Conservation (phyloP, 2,113 vertebrate species). For the Pitta sordida region DNA sequence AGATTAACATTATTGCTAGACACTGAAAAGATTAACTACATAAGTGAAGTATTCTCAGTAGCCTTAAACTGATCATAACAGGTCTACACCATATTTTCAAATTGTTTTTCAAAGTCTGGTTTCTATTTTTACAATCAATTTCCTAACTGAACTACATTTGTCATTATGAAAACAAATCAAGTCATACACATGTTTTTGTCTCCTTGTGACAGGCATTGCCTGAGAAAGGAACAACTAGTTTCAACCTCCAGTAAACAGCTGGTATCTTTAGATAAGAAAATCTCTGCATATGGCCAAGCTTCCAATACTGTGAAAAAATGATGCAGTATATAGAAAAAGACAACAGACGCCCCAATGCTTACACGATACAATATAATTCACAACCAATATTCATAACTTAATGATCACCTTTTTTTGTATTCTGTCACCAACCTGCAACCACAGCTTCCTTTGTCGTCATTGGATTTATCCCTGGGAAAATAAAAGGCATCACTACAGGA, state of each 20-base stretch:
- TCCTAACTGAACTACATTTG: constrained; percentile 66
- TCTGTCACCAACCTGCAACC: constrained; percentile 16
- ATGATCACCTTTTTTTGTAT: constrained; percentile 48
- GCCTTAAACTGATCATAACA: constrained; percentile 67
- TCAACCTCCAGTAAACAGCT: constrained; percentile 75
- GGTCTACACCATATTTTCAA: constrained; percentile 62
- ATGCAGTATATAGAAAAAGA: constrained; percentile 43
- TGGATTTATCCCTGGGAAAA: constrained; percentile 20
- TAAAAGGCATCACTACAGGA: constrained; percentile 3
- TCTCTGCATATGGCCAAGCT: constrained; percentile 64
- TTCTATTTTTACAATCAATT: constrained; percentile 76
- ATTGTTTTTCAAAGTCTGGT: constrained; percentile 70
- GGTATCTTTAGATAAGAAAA: constrained; percentile 79
- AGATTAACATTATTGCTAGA: constrained; percentile 66
- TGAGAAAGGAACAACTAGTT: constrained; percentile 74
- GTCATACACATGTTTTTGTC: constrained; percentile 74
- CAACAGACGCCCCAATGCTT: constrained; percentile 58
- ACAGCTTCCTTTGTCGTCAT: neutral
- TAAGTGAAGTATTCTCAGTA: constrained; percentile 71
- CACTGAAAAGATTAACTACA: constrained; percentile 62
- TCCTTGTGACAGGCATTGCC: constrained; percentile 74
- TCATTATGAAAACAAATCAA: constrained; percentile 76
- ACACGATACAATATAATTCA: constrained; percentile 66
- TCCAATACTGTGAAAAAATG: constrained; percentile 63
- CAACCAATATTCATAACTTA: constrained; percentile 64